Percentiles rank a stretch among this genome's conserved stretches.
These are phyloP conservation scores for Ectropis crepuscularia DNA, from an alignment of 2,888 invertebrate genomes.

Conservation along the genomic window DNA sequence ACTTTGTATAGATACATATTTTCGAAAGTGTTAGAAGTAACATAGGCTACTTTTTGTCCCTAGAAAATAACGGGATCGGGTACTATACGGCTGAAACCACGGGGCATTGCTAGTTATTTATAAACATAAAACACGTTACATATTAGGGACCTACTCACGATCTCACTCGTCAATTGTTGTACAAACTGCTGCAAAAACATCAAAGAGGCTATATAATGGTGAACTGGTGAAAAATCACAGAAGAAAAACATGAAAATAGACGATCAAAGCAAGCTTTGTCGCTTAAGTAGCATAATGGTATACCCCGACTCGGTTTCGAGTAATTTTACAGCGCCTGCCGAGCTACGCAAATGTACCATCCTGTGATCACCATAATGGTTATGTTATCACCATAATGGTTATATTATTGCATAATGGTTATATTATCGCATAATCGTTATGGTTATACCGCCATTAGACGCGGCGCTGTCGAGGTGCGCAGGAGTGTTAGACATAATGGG, in stretches of 20 bases:
- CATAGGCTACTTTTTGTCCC: too few relatives aligned
- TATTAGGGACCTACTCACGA: too few relatives aligned
- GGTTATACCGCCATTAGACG: slow-evolving; percentile 17
- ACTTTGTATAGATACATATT: too few relatives aligned
- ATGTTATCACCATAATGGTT: slow-evolving; percentile 19
- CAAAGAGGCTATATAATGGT: too few relatives aligned
- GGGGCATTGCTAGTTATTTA: too few relatives aligned
- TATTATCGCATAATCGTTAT: slow-evolving; percentile 12
- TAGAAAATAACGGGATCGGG: too few relatives aligned
- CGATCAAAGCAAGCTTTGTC: neutral
- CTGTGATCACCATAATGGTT: slow-evolving; percentile 17
- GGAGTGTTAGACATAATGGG: slow-evolving; percentile 16
- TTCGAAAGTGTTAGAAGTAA: too few relatives aligned
- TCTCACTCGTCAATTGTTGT: too few relatives aligned
- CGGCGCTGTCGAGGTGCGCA: slow-evolving; percentile 6
- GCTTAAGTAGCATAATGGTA: slow-evolving; percentile 1
- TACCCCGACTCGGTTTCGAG: neutral
- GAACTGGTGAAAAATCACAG: neutral
- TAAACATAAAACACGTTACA: too few relatives aligned
- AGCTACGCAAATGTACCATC: slow-evolving; percentile 15
- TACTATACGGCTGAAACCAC: too few relatives aligned
- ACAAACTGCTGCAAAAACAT: too few relatives aligned
- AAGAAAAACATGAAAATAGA: neutral
- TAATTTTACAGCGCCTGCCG: slow-evolving; percentile 14
- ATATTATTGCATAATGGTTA: slow-evolving; percentile 17